Percentiles rank a stretch among this genome's conserved stretches.
Evolutionary conservation across 2,888 invertebrate genomes (phyloP).

Genomic region (Pharmacophagus antenor): DNA sequence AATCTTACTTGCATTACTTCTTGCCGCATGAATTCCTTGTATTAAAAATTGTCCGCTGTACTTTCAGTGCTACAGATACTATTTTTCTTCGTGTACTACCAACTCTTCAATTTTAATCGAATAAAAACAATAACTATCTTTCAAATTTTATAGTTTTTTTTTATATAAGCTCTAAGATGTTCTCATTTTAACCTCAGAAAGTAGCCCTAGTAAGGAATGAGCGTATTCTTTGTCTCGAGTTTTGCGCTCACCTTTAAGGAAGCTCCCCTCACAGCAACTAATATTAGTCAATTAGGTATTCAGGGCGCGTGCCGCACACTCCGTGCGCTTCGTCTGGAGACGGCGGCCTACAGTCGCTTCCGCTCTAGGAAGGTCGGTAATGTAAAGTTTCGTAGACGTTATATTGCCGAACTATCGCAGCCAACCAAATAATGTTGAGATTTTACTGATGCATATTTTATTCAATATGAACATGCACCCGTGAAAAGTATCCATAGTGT

Average conservation of each 20-base stretch:
- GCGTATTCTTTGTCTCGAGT: constrained; percentile 77
- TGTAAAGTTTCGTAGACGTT: constrained; percentile 28
- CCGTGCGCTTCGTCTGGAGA: constrained; percentile 60
- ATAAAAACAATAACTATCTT: no score
- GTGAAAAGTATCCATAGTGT: no score
- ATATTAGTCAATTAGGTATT: constrained; percentile 80
- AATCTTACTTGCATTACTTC: no score
- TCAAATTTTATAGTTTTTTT: no score
- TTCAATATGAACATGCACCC: no score
- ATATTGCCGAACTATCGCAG: constrained; percentile 22
- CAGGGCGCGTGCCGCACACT: constrained; percentile 67
- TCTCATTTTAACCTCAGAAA: constrained; percentile 61
- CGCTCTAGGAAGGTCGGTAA: constrained; percentile 34
- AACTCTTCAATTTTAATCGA: no score
- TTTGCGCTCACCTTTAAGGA: constrained; percentile 71
- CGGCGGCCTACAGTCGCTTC: constrained; percentile 46
- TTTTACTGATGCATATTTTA: no score
- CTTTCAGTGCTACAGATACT: no score
- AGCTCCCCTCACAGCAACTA: constrained; percentile 71
- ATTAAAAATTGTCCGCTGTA: no score
- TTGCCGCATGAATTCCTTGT: no score
- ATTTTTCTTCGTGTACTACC: no score
- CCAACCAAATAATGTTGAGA: constrained; percentile 13
- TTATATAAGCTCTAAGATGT: constrained; percentile 41
- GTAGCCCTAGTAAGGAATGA: constrained; percentile 63